phyloP scores from a whole-genome alignment of 2,888 invertebrate species.

The Drosophila aldrichi region DNA sequence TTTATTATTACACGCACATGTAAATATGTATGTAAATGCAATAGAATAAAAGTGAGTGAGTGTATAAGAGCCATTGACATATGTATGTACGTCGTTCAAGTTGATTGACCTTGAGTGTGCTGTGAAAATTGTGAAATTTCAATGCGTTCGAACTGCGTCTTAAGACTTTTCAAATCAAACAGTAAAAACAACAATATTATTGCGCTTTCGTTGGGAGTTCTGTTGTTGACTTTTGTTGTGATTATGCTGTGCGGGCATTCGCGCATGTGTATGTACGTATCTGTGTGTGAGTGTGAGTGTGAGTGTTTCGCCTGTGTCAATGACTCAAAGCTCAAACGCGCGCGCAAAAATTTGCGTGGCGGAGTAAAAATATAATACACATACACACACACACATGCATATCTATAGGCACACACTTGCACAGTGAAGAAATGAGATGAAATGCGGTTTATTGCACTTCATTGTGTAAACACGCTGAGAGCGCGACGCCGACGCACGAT shows the following conservation, averaged over 20 bases:
- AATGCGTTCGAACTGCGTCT: constrained; percentile 32
- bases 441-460: constrained; percentile 76
- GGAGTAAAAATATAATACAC: constrained; percentile 58
- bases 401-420: constrained; percentile 5
- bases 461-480: constrained; percentile 62
- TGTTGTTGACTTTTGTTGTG: constrained; percentile 29
- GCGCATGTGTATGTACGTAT: constrained; percentile 18
- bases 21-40: constrained; percentile 1
- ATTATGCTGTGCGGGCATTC: constrained; percentile 24
- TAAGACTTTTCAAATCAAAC: constrained; percentile 23
- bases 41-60: constrained; percentile 29
- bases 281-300: constrained; percentile 6
- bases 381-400: background rate
- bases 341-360: constrained; percentile 59
- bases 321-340: constrained; percentile 73
- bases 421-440: constrained; percentile 43
- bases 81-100: constrained; percentile 58
- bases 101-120: constrained; percentile 72
- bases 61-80: constrained; percentile 63
- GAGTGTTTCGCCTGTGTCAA: constrained; percentile 56
- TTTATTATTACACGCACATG: background rate
- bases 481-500: constrained; percentile 41
- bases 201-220: constrained; percentile 24
- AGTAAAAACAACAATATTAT: constrained; percentile 10
- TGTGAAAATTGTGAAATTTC: constrained; percentile 39